These are phyloP conservation scores for Cydia pomonella DNA, from an alignment of 1,140 invertebrate genomes.

Conservation along the genomic window DNA sequence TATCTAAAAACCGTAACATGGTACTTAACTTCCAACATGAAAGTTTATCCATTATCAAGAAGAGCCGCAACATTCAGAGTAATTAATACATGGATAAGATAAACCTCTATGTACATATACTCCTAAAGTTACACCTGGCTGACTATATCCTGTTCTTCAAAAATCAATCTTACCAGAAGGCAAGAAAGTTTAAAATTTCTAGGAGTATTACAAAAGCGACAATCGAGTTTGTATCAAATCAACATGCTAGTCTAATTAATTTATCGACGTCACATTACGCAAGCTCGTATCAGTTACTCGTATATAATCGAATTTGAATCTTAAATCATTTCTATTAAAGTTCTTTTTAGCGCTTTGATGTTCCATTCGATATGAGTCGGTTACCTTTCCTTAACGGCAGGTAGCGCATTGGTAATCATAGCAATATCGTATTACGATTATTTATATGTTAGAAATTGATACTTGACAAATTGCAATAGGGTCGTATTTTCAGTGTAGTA, in stretches of 20 bases:
- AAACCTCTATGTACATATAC: not conserved
- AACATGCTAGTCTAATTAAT: slow-evolving; percentile 34
- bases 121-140: not conserved
- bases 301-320: not conserved
- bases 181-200: not conserved
- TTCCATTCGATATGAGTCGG: not conserved
- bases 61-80: not conserved
- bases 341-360: not conserved
- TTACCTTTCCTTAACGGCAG: not conserved
- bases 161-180: not conserved
- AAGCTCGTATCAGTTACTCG: not conserved
- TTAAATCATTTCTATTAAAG: not conserved
- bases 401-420: not conserved
- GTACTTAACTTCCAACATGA: too few relatives aligned
- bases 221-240: slow-evolving; percentile 5
- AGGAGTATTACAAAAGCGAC: not conserved
- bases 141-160: not conserved
- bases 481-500: not conserved
- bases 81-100: slow-evolving; percentile 32
- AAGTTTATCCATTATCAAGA: not conserved
- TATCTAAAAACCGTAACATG: too few relatives aligned
- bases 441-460: not conserved
- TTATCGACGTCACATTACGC: not conserved
- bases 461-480: not conserved
- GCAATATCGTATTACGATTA: not conserved